phyloP scores from a whole-genome alignment of 2,113 vertebrate species.

The Lepisosteus oculatus region DNA sequence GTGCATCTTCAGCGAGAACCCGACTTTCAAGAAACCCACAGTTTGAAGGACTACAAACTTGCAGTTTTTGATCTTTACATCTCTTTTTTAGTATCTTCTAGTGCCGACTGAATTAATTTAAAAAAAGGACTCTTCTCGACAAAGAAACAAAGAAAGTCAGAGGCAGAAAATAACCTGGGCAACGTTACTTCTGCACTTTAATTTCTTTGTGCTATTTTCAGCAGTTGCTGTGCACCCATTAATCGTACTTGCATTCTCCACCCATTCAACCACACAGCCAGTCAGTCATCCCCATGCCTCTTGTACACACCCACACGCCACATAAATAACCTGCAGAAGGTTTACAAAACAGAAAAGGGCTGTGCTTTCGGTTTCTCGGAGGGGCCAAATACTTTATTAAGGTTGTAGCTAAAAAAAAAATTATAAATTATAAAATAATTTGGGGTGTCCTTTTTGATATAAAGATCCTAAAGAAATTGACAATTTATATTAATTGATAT shows the following conservation, averaged over 20 bases:
- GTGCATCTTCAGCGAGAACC: neutral
- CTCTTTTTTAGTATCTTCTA: neutral
- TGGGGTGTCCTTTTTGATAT: too few species aligned
- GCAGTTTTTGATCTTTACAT: neutral
- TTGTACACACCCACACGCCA: slow-evolving; percentile 6
- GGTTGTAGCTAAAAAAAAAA: too few species aligned
- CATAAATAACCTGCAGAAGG: neutral
- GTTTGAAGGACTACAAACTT: neutral
- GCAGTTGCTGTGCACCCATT: slow-evolving; percentile 6
- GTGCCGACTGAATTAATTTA: neutral
- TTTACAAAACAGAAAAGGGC: too few species aligned
- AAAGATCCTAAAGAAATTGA: too few species aligned
- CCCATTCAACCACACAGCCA: slow-evolving; percentile 18
- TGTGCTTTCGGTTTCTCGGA: too few species aligned
- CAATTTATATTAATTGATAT: too few species aligned
- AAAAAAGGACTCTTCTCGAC: neutral
- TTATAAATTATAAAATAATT: too few species aligned
- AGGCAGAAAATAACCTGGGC: neutral
- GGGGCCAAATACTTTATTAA: too few species aligned
- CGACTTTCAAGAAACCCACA: neutral
- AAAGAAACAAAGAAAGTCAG: neutral
- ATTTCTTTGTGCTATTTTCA: slow-evolving; percentile 1
- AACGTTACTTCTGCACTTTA: neutral
- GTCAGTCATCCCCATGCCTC: neutral
- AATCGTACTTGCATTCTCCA: slow-evolving; percentile 7